These are phyloP conservation scores for Eciton burchellii DNA, from an alignment of 1,140 invertebrate genomes.

Conservation along the genomic window DNA sequence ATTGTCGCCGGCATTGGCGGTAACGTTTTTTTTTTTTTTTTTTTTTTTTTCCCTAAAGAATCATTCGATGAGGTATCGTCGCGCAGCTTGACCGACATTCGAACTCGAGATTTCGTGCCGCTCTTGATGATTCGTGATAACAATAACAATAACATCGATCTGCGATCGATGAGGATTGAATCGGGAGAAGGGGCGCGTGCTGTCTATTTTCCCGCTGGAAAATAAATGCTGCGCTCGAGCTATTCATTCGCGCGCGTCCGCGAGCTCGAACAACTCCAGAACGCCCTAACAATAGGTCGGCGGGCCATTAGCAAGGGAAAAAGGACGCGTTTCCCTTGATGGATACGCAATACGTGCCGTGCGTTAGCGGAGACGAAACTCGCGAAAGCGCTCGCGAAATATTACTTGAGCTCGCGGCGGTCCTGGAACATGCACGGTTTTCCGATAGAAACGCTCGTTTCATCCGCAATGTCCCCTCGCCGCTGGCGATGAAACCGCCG, in stretches of 20 bases:
- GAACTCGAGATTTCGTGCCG: conserved; percentile 1
- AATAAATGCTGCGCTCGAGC: not conserved
- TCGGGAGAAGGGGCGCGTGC: not conserved
- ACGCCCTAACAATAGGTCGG: not conserved
- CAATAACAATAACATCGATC: not conserved
- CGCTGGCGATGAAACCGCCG: conserved; percentile 19
- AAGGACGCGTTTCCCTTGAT: conserved; percentile 39
- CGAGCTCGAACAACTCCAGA: conserved; percentile 20
- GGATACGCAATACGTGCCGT: conserved; percentile 60
- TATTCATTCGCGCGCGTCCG: not conserved
- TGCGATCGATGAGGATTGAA: not conserved
- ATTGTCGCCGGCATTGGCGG: conserved; percentile 12
- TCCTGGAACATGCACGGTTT: not conserved
- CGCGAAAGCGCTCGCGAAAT: conserved; percentile 7
- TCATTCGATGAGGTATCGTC: not conserved
- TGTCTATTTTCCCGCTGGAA: not conserved
- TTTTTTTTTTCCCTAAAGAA: conserved; percentile 10
- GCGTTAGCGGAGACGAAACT: conserved; percentile 31
- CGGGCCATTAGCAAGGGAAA: conserved; percentile 39
- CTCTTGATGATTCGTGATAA: not conserved
- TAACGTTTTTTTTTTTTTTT: not conserved
- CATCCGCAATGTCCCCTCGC: conserved; percentile 29
- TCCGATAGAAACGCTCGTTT: conserved; percentile 44
- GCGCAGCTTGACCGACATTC: not conserved
- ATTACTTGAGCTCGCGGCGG: conserved; percentile 10